These are phyloP conservation scores for Tribolium freemani DNA, from an alignment of 2,888 invertebrate genomes.

Conservation along the genomic window DNA sequence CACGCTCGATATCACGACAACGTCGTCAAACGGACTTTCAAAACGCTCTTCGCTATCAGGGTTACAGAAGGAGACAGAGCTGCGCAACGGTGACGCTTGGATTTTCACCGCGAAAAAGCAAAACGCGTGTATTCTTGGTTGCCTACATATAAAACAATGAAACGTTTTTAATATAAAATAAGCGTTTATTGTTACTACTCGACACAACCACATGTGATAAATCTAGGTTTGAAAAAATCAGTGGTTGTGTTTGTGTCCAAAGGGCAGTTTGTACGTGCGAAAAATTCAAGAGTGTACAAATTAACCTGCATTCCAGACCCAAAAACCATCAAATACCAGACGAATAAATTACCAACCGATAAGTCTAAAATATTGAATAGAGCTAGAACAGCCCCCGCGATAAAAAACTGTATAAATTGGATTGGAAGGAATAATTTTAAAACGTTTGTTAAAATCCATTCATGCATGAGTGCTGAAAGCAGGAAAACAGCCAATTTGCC, in stretches of 20 bases:
- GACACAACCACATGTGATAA: slow-evolving; percentile 64
- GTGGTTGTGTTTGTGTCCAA: slow-evolving; percentile 64
- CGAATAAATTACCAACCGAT: slow-evolving; percentile 78
- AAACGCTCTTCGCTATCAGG: slow-evolving; percentile 57
- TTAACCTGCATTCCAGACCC: slow-evolving; percentile 83
- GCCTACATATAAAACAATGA: background rate
- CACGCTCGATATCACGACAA: slow-evolving; percentile 47
- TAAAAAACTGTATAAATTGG: slow-evolving; percentile 82
- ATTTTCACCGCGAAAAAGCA: slow-evolving; percentile 17
- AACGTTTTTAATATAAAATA: too few relatives aligned
- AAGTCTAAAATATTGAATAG: slow-evolving; percentile 69
- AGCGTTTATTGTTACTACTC: background rate
- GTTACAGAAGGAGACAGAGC: slow-evolving; percentile 51
- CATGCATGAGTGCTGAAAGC: slow-evolving; percentile 88
- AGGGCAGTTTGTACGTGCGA: slow-evolving; percentile 82
- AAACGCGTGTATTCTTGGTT: slow-evolving; percentile 7
- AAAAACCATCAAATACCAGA: slow-evolving; percentile 84
- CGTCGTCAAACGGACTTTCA: slow-evolving; percentile 62
- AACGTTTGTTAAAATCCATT: slow-evolving; percentile 82
- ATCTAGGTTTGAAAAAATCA: slow-evolving; percentile 71
- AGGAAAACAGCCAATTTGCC: slow-evolving; percentile 78
- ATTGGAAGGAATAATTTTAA: slow-evolving; percentile 91
- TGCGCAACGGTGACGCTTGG: background rate
- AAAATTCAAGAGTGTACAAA: slow-evolving; percentile 88
- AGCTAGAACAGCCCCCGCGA: slow-evolving; percentile 74